Evolutionary conservation across 2,797 vertebrate genomes (phyloP).

Genomic region (Scomberomorus guttatus): DNA sequence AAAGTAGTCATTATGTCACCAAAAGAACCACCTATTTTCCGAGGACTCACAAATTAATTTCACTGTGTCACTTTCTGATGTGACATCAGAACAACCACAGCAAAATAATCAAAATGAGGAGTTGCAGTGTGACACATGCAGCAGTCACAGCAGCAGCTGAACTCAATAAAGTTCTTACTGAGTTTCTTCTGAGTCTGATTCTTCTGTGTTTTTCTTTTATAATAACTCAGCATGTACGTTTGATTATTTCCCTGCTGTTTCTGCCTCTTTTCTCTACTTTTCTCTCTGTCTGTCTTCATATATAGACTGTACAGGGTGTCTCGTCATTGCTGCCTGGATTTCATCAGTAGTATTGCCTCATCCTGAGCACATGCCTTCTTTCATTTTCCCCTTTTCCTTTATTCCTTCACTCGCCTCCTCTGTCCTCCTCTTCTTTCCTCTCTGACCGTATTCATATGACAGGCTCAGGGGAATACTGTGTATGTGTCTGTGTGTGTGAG

Average conservation of each 20-base stretch:
- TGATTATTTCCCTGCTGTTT: neutral
- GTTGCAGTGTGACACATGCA: no score
- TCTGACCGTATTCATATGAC: conserved; percentile 10
- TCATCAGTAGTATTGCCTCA: conserved; percentile 59
- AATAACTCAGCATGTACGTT: neutral
- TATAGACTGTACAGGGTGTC: neutral
- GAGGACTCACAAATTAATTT: no score
- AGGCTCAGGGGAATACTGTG: conserved; percentile 19
- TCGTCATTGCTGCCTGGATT: conserved; percentile 41
- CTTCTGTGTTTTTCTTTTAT: no score
- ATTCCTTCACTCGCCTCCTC: neutral
- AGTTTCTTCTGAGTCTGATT: no score
- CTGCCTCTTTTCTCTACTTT: neutral
- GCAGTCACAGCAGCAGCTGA: no score
- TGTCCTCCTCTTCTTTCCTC: conserved; percentile 16
- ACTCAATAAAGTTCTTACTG: no score
- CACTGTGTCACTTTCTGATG: no score
- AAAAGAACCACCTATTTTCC: no score
- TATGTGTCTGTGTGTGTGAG: neutral
- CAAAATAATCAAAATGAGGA: no score
- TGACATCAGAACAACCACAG: no score
- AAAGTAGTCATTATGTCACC: no score
- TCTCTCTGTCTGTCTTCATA: neutral
- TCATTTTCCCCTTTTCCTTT: neutral
- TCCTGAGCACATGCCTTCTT: conserved; percentile 16